Conservation (phyloP, 1,140 invertebrate genomes). For the Listronotus oregonensis region DNA sequence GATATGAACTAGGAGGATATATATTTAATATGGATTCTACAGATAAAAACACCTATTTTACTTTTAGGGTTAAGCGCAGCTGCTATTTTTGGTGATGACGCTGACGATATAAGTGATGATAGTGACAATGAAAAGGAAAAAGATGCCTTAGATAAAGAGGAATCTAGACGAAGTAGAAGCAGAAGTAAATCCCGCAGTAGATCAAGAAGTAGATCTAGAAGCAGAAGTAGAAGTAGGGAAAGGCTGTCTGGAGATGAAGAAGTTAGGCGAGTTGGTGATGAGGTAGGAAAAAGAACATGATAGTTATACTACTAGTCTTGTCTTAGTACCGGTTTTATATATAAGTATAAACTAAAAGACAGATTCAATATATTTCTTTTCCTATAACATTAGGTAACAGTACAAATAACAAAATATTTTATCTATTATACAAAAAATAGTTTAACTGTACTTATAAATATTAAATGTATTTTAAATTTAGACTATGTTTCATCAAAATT, state of each 20-base stretch:
- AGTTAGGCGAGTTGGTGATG: slow-evolving; percentile 37
- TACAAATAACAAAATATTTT: too few species aligned
- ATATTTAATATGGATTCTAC: too few species aligned
- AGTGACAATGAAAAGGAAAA: slow-evolving; percentile 71
- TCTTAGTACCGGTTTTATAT: too few species aligned
- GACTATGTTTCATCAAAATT: too few species aligned
- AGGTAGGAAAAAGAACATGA: slow-evolving; percentile 19
- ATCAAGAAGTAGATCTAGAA: slow-evolving; percentile 54
- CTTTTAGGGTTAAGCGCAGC: slow-evolving; percentile 64
- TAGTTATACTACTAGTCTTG: too few species aligned
- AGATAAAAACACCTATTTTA: slow-evolving; percentile 1
- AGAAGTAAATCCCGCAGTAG: slow-evolving; percentile 45
- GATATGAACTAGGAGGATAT: too few species aligned
- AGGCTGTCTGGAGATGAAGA: slow-evolving; percentile 53
- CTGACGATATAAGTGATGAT: slow-evolving; percentile 86
- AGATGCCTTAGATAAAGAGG: slow-evolving; percentile 51
- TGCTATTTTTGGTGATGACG: slow-evolving; percentile 87
- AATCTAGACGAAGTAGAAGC: slow-evolving; percentile 52
- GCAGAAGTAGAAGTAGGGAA: slow-evolving; percentile 50
- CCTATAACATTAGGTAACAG: too few species aligned
- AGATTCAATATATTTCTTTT: too few species aligned
- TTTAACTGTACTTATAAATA: too few species aligned
- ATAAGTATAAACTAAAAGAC: too few species aligned
- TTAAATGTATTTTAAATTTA: too few species aligned
- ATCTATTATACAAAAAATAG: too few species aligned